Conservation (phyloP, 2,888 invertebrate species). For the Drosophila phalerata region DNA sequence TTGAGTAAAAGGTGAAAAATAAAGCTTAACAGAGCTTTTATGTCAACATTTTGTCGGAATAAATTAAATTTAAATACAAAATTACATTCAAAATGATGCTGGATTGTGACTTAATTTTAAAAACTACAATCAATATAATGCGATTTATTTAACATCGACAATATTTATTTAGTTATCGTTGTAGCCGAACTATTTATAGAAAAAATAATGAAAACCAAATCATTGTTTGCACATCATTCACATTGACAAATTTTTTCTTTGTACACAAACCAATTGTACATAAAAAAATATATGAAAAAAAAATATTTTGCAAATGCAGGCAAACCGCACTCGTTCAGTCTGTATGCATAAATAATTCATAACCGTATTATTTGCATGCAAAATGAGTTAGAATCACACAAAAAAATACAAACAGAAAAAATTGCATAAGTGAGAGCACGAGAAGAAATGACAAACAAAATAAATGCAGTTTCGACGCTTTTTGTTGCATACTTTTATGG, state of each 20-base stretch:
- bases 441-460: constrained; percentile 64
- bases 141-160: constrained; percentile 53
- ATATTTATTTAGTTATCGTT: constrained; percentile 37
- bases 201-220: constrained; percentile 14
- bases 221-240: constrained; percentile 71
- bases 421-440: constrained; percentile 30
- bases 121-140: constrained; percentile 37
- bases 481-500: constrained; percentile 48
- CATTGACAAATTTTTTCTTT: constrained; percentile 61
- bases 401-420: constrained; percentile 32
- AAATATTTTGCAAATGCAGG: constrained; percentile 59
- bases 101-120: constrained; percentile 12
- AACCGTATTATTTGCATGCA: constrained; percentile 78
- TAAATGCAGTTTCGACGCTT: constrained; percentile 66
- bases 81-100: not conserved
- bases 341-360: constrained; percentile 79
- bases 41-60: constrained; percentile 15
- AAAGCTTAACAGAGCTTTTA: constrained; percentile 10
- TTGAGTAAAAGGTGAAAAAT: not conserved
- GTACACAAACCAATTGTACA: constrained; percentile 55
- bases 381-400: constrained; percentile 77
- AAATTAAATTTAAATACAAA: constrained; percentile 9
- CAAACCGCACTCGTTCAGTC: constrained; percentile 56
- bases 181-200: constrained; percentile 14
- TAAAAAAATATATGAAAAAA: constrained; percentile 24